Percentiles rank a stretch among this genome's conserved stretches.
These are phyloP conservation scores for Dendronephthya gigantea DNA, from an alignment of 64 coral and sea anemone genomes.

Conservation along the genomic window DNA sequence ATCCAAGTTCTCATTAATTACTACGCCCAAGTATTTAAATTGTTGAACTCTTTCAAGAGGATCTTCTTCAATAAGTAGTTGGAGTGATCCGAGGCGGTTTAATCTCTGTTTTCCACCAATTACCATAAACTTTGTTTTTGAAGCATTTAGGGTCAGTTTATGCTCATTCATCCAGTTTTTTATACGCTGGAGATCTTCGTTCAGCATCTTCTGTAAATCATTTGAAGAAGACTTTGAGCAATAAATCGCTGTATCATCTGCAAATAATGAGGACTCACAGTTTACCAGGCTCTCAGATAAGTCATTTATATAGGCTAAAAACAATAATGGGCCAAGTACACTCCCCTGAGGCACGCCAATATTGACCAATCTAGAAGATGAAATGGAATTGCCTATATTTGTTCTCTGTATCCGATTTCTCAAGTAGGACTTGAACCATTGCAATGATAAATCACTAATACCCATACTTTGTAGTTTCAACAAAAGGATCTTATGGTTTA, in stretches of 20 bases:
- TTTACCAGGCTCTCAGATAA: neutral
- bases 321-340: constrained; percentile 23
- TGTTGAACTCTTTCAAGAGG: neutral
- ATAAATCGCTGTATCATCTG: constrained; percentile 24
- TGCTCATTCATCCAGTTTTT: too few relatives aligned
- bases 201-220: too few relatives aligned
- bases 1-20: constrained; percentile 3
- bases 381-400: constrained; percentile 14
- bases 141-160: too few relatives aligned
- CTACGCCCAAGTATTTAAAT: neutral
- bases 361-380: constrained; percentile 15
- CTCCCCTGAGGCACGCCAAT: constrained; percentile 13
- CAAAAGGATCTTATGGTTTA: constrained; percentile 20
- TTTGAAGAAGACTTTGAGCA: constrained; percentile 8
- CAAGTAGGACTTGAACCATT: constrained; percentile 23
- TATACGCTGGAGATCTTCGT: too few relatives aligned
- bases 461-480: constrained; percentile 2
- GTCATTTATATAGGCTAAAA: constrained; percentile 26
- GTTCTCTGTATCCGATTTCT: constrained; percentile 27
- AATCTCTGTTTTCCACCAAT: too few relatives aligned
- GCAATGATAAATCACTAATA: neutral
- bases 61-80: too few relatives aligned
- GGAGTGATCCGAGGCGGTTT: too few relatives aligned
- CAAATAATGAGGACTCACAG: constrained; percentile 31
- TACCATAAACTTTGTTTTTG: too few relatives aligned